Evolutionary conservation across 2,888 invertebrate genomes (phyloP).

Genomic region (Meghimatium bilineatum): DNA sequence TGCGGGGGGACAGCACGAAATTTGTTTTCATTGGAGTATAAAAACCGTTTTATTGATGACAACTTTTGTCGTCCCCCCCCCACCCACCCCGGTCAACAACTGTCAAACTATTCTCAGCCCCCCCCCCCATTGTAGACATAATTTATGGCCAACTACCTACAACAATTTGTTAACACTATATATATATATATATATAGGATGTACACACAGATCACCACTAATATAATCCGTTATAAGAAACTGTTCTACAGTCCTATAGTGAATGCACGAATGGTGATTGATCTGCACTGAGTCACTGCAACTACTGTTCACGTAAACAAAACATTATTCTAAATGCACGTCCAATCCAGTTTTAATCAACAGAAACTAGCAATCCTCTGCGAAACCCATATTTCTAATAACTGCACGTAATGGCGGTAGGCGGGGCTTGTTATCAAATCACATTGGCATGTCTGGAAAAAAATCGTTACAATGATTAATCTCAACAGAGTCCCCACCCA

Average conservation of each 20-base stretch:
- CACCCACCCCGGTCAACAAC: too few species aligned
- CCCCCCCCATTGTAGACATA: too few species aligned
- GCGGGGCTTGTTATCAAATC: not conserved
- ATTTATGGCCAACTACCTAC: too few species aligned
- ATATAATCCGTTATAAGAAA: not conserved
- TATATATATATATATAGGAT: too few species aligned
- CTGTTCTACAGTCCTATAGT: not conserved
- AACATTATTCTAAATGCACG: not conserved
- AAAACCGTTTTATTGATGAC: too few species aligned
- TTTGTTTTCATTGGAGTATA: too few species aligned
- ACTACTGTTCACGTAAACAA: not conserved
- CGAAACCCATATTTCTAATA: not conserved
- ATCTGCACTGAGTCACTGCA: not conserved
- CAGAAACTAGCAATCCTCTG: not conserved
- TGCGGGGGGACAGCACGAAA: too few species aligned
- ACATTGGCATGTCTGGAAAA: not conserved
- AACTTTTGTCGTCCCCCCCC: too few species aligned
- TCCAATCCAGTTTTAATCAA: not conserved
- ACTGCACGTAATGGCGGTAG: not conserved
- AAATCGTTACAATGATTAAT: not conserved
- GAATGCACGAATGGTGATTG: not conserved
- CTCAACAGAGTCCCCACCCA: not conserved
- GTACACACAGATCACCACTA: not conserved
- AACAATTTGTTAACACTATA: too few species aligned
- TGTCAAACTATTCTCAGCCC: too few species aligned